Evolutionary conservation across 2,113 vertebrate genomes (phyloP).

Genomic region (Mustelus asterias): DNA sequence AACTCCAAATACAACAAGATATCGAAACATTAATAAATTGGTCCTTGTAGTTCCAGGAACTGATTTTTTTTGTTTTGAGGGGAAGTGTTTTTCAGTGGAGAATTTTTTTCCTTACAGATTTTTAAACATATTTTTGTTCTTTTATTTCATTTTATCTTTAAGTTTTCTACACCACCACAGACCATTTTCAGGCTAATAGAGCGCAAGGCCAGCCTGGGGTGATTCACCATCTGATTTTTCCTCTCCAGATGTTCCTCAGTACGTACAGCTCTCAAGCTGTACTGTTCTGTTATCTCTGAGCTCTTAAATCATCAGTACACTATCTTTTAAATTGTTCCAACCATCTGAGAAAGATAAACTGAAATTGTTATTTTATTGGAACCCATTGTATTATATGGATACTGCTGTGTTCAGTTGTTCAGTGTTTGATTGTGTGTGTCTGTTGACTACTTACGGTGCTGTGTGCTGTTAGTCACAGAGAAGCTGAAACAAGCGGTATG

Average conservation of each 20-base stretch:
- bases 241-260: neutral
- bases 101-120: neutral
- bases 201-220: neutral
- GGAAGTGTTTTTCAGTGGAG: neutral
- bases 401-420: neutral
- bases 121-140: neutral
- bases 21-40: neutral
- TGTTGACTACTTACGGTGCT: neutral
- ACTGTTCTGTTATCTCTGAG: neutral
- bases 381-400: neutral
- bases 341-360: neutral
- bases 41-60: too few species aligned
- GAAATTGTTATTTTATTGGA: neutral
- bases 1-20: neutral
- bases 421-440: neutral
- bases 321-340: neutral
- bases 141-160: neutral
- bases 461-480: neutral
- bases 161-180: neutral
- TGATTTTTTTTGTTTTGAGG: neutral
- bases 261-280: neutral
- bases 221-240: neutral
- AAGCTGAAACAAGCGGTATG: neutral
- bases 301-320: neutral
- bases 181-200: neutral